Percentiles rank a stretch among this genome's conserved stretches.
Evolutionary conservation across 2,797 vertebrate genomes (phyloP).

Genomic region (Leontopithecus rosalia): DNA sequence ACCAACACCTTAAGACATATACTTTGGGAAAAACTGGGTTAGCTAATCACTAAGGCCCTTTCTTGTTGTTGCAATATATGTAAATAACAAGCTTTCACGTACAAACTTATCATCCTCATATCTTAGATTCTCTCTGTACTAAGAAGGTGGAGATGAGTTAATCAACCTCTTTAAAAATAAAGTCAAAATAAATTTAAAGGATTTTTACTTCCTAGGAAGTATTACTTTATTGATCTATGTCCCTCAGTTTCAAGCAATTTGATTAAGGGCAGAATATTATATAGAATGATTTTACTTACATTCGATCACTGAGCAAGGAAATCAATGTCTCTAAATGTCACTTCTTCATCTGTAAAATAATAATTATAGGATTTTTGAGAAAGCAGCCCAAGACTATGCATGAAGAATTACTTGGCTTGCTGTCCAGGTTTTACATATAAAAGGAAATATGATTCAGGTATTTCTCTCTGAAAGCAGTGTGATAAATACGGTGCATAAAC

Average conservation of each 20-base stretch:
- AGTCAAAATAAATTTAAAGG: conserved; percentile 7
- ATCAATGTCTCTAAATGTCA: neutral
- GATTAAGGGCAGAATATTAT: neutral
- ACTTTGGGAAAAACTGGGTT: neutral
- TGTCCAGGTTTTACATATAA: neutral
- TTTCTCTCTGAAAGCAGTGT: conserved; percentile 22
- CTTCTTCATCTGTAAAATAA: neutral
- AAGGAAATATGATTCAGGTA: neutral
- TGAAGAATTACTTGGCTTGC: neutral
- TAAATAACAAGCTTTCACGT: neutral
- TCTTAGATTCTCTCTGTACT: neutral
- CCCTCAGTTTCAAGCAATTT: neutral
- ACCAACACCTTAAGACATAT: neutral
- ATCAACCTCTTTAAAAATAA: neutral
- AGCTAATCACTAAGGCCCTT: neutral
- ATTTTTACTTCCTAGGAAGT: neutral
- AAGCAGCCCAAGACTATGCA: neutral
- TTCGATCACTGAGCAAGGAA: neutral
- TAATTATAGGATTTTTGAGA: neutral
- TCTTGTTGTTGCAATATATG: neutral
- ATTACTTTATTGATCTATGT: neutral
- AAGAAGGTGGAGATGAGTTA: neutral
- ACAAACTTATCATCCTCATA: neutral
- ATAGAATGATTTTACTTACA: neutral
- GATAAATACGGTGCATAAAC: conserved; percentile 43